Evolutionary conservation across 2,797 vertebrate species (phyloP), one percentile per base, ranked within the genome.

Genomic region (Sebastiscus albofasciatus): DNA sequence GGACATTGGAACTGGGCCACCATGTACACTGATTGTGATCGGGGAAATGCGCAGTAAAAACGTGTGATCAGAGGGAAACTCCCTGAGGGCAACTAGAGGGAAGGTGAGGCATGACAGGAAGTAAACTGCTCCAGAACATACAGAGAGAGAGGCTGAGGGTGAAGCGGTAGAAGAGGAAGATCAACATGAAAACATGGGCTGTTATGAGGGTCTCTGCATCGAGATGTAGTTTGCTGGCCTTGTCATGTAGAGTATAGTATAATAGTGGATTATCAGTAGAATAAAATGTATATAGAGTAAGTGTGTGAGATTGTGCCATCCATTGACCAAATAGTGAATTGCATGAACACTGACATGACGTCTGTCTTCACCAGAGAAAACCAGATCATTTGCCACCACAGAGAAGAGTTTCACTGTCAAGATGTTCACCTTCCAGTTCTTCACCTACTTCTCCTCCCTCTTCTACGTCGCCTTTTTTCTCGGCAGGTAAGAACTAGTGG

Each of bases 361-460:
- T 75, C 2, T 90, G 27, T 93, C 20, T 81, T 65, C 36, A 31
- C 31, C 89, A 99, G 98, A 99, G 95, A 88, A 96, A 68, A 96
- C 96, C 1, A 94, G 96, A 85, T 97, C 97, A 2, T 95, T 95
- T 80, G 94, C 95, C 1, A 95, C 97, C 77, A 88, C 85, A 0
- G 97, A 99, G 93, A 97, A 95, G 70, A 98, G 91, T 91, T 97
- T 99, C 92, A 97, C 97, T 0, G 56, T 97, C 75, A 98, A 97
- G 95, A 96, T 99, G 95, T 99, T 99, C 95, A 97, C 92, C 27
- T 97, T 99, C 93, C 98, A 99, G 93, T 99, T 99, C 94, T 97
- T 99, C 64, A 97, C 97, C 0, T 94, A 98, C 79, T 99, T 99
- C 92, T 98, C 97, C 12, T 99, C 98, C 0, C 97, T 99, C 59